These are phyloP conservation scores for Drosophila carrolli DNA, from an alignment of 1,140 invertebrate species.

Conservation along the genomic window DNA sequence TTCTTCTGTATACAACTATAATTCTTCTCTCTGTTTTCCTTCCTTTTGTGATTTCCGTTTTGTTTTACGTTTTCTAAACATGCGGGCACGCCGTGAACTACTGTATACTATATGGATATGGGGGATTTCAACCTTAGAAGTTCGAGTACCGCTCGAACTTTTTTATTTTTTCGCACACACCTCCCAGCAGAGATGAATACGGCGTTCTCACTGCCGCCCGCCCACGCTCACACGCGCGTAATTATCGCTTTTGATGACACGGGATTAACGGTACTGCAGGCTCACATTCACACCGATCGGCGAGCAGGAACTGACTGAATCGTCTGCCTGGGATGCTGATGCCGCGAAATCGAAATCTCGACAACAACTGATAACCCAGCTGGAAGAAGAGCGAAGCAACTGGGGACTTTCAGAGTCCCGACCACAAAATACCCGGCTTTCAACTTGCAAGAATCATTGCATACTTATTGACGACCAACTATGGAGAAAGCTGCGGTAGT, in stretches of 20 bases:
- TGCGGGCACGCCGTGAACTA: constrained; percentile 60
- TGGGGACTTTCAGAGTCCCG: not conserved
- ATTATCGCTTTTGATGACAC: constrained; percentile 44
- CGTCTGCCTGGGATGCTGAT: constrained; percentile 35
- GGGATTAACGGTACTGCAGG: constrained; percentile 37
- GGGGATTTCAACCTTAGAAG: constrained; percentile 5
- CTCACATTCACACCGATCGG: constrained; percentile 66
- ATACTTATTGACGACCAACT: not conserved
- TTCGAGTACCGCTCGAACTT: not conserved
- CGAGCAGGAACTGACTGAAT: constrained; percentile 79
- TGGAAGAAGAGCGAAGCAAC: constrained; percentile 27
- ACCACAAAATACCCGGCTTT: not conserved
- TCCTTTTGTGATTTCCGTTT: constrained; percentile 65
- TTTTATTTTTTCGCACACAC: constrained; percentile 26
- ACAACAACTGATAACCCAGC: constrained; percentile 78
- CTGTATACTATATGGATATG: constrained; percentile 12
- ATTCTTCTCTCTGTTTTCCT: constrained; percentile 40
- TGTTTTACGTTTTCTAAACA: constrained; percentile 75
- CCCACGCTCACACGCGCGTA: constrained; percentile 20
- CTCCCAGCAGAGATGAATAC: constrained; percentile 20
- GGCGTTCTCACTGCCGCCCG: constrained; percentile 17
- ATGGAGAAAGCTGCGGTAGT: no score
- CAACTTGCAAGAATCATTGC: no score
- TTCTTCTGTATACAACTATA: constrained; percentile 38
- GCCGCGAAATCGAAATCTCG: constrained; percentile 71